A percentile compares a stretch with the other conserved stretches of the same genome.
Evolutionary conservation across 2,113 vertebrate species (phyloP).

Genomic region (Charina bottae): DNA sequence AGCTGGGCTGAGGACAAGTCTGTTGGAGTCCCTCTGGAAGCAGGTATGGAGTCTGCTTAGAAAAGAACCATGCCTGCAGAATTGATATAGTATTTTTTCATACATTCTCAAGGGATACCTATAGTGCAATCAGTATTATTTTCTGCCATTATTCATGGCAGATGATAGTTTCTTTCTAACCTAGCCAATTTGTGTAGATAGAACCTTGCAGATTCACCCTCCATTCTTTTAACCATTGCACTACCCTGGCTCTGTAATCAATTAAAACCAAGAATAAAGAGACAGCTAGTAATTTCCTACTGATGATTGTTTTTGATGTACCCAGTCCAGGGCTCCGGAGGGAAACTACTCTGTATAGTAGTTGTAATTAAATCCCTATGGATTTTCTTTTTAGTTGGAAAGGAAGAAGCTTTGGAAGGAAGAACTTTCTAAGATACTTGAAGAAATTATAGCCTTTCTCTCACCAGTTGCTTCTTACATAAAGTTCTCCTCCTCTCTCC

Average conservation of each 20-base stretch:
- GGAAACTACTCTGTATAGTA: neutral
- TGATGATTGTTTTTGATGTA: neutral
- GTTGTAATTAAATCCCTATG: neutral
- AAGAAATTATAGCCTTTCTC: neutral
- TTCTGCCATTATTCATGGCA: neutral
- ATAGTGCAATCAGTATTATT: neutral
- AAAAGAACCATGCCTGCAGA: neutral
- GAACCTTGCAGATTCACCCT: neutral
- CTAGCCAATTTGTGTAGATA: neutral
- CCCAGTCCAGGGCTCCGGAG: neutral
- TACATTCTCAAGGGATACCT: neutral
- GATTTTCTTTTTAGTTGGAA: neutral
- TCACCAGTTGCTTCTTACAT: neutral
- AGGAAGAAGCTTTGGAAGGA: neutral
- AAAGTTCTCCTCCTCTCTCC: neutral
- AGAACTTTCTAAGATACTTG: neutral
- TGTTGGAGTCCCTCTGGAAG: neutral
- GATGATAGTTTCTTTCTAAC: neutral
- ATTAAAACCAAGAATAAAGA: neutral
- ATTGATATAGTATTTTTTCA: neutral
- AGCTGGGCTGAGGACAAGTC: neutral
- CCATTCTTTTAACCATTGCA: neutral
- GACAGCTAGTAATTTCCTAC: neutral
- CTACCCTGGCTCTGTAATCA: neutral
- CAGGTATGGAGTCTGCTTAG: neutral